phyloP scores from a whole-genome alignment of 1,140 invertebrate genomes.

The Drosophila carrolli region DNA sequence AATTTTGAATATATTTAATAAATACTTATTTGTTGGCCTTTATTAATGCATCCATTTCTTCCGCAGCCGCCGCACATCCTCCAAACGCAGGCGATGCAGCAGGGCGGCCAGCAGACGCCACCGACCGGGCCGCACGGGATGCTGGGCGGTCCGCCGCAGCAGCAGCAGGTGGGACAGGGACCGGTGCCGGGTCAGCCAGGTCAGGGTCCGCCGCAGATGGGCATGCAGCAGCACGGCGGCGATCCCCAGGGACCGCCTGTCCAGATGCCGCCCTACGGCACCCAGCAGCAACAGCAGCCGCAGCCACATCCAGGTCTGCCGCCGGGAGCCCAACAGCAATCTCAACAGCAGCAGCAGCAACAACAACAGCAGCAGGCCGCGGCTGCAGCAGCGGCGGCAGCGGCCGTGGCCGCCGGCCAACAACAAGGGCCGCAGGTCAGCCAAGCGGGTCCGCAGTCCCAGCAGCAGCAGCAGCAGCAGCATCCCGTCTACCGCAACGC shows the following conservation, averaged over 20 bases:
- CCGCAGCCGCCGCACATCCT: conserved; percentile 85
- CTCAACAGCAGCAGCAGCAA: conserved; percentile 78
- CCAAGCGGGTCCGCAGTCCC: conserved; percentile 57
- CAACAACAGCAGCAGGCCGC: conserved; percentile 62
- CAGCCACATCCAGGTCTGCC: conserved; percentile 80
- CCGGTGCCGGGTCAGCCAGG: conserved; percentile 28
- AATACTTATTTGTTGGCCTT: too few species aligned
- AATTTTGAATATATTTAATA: too few species aligned
- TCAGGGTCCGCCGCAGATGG: conserved; percentile 58
- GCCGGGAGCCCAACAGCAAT: conserved; percentile 83
- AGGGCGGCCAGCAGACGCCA: conserved; percentile 84
- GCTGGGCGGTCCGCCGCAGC: conserved; percentile 80
- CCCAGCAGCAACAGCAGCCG: conserved; percentile 55
- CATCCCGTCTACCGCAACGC: conserved; percentile 59
- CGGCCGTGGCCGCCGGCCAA: conserved; percentile 83
- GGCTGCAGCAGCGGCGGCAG: conserved; percentile 44
- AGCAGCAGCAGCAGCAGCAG: conserved; percentile 58
- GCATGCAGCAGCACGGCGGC: conserved; percentile 34
- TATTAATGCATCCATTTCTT: not conserved
- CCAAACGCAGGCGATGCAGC: conserved; percentile 79
- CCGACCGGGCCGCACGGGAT: conserved; percentile 85
- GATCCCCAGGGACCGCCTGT: conserved; percentile 51
- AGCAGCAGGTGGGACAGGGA: conserved; percentile 60
- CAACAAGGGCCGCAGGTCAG: conserved; percentile 49
- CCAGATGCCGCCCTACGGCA: conserved; percentile 78